Conservation (phyloP, 1,140 invertebrate species). For the Scaptomyza hsui region DNA sequence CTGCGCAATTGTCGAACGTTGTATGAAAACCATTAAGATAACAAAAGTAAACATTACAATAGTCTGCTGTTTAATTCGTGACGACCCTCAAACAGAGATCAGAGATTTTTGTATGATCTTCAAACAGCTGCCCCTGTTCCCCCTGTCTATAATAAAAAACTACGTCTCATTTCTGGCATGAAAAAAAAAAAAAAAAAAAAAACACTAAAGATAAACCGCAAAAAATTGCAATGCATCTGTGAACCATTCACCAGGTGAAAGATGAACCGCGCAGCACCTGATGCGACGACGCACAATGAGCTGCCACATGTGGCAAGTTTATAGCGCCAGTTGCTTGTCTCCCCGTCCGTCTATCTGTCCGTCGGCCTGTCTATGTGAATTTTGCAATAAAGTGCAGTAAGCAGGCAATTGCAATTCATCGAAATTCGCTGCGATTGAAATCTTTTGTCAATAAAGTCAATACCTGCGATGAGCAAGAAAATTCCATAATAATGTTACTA, state of each 20-base stretch:
- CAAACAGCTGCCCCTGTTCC: conserved; percentile 18
- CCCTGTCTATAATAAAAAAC: conserved; percentile 11
- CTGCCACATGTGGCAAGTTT: conserved; percentile 34
- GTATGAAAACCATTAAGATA: conserved; percentile 45
- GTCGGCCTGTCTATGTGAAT: conserved; percentile 14
- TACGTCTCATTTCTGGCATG: conserved; percentile 30
- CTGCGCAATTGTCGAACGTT: neutral
- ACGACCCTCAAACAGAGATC: conserved; percentile 41
- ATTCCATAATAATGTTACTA: neutral
- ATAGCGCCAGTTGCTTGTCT: conserved; percentile 11
- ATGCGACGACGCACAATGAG: conserved; percentile 61
- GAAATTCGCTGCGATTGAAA: conserved; percentile 17
- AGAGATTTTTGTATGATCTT: conserved; percentile 45
- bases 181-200: conserved; percentile 32
- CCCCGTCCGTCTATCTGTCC: too few species aligned
- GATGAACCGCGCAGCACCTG: conserved; percentile 55
- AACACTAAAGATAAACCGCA: conserved; percentile 36
- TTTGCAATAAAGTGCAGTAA: conserved; percentile 24
- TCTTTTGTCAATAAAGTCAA: neutral
- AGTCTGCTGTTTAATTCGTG: conserved; percentile 23
- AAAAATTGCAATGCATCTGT: conserved; percentile 52
- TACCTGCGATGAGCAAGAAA: neutral
- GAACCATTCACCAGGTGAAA: conserved; percentile 71
- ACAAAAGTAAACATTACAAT: conserved; percentile 46
- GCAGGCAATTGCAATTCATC: conserved; percentile 8